Evolutionary conservation across 1,140 invertebrate genomes (phyloP).

Genomic region (Cydia pomonella): DNA sequence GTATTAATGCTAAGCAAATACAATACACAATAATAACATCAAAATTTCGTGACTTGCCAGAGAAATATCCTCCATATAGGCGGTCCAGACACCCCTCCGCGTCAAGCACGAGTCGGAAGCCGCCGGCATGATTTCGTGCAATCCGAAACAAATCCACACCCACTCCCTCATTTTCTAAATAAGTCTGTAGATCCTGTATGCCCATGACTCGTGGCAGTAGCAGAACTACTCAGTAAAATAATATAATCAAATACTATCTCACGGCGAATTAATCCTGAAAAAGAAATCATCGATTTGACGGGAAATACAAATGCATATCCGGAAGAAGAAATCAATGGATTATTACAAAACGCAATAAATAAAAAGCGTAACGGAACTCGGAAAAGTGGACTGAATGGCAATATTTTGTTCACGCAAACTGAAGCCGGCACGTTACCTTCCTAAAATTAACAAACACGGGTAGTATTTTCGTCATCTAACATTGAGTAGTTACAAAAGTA

Average conservation of each 20-base stretch:
- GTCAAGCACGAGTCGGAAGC: constrained; percentile 90
- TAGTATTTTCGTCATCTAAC: background rate
- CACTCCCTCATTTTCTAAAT: constrained; percentile 78
- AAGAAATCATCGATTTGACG: constrained; percentile 27
- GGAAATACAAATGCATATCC: background rate
- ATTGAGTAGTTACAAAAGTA: background rate
- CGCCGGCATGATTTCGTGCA: constrained; percentile 75
- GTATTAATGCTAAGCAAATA: constrained; percentile 24
- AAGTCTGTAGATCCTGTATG: constrained; percentile 79
- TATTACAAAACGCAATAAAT: background rate
- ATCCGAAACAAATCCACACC: constrained; percentile 79
- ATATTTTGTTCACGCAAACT: constrained; percentile 30
- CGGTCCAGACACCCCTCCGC: constrained; percentile 95
- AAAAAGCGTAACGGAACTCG: background rate
- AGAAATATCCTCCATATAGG: constrained; percentile 95
- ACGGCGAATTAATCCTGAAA: constrained; percentile 61
- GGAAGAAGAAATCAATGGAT: background rate
- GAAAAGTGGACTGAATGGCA: background rate
- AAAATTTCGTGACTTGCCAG: constrained; percentile 81
- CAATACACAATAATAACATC: constrained; percentile 20
- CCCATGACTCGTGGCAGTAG: constrained; percentile 64
- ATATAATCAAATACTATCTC: constrained; percentile 64
- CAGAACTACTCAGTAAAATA: constrained; percentile 47
- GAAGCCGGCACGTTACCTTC: constrained; percentile 21
- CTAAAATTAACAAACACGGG: constrained; percentile 2